Conservation (phyloP, 2,113 vertebrate genomes). For the Beaufortia kweichowensis region DNA sequence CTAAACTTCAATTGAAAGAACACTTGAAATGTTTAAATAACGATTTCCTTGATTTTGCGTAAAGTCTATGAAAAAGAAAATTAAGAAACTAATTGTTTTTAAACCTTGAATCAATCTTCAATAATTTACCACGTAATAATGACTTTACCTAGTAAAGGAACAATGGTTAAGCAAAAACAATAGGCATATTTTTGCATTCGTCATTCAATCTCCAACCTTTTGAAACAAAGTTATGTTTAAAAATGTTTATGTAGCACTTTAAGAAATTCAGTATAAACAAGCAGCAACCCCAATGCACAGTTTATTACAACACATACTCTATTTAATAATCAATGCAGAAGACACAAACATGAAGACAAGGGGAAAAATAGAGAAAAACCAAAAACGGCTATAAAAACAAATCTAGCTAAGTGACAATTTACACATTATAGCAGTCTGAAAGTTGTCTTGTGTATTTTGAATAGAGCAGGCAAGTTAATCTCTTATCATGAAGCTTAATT, state of each 20-base stretch:
- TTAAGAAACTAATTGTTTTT: too few species aligned
- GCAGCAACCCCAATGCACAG: conserved; percentile 92
- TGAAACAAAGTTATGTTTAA: neutral
- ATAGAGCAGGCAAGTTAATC: conserved; percentile 53
- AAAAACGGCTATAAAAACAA: conserved; percentile 91
- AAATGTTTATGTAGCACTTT: conserved; percentile 55
- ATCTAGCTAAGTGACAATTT: conserved; percentile 83
- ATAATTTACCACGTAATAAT: neutral
- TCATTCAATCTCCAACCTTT: too few species aligned
- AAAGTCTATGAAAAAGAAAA: too few species aligned
- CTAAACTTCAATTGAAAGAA: too few species aligned
- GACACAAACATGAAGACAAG: conserved; percentile 87
- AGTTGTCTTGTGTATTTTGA: conserved; percentile 54
- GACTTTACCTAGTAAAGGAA: neutral
- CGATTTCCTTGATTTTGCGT: too few species aligned
- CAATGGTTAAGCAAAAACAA: neutral
- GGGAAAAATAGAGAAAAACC: conserved; percentile 54
- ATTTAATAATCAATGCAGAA: conserved; percentile 91
- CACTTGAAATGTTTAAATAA: too few species aligned
- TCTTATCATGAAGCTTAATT: conserved; percentile 72
- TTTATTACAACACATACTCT: conserved; percentile 99
- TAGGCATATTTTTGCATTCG: too few species aligned
- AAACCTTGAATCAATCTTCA: too few species aligned
- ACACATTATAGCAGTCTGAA: conserved; percentile 87
- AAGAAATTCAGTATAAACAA: conserved; percentile 77